phyloP scores from a whole-genome alignment of 2,888 invertebrate genomes.

The Nomada ruficornis region DNA sequence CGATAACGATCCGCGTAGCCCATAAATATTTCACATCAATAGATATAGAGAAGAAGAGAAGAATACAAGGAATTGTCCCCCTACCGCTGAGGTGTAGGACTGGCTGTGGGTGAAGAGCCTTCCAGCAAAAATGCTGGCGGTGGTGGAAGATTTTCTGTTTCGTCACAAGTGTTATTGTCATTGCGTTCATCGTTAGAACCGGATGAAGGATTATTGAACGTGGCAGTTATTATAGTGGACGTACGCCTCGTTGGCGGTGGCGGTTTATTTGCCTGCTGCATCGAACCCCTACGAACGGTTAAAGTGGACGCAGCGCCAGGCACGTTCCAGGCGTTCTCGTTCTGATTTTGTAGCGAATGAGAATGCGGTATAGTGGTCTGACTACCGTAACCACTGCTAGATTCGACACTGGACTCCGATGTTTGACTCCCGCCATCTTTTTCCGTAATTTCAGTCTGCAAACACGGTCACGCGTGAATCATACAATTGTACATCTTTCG shows the following conservation, averaged over 20 bases:
- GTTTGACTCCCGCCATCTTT: slow-evolving; percentile 81
- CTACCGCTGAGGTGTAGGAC: slow-evolving; percentile 81
- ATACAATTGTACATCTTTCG: too few species aligned
- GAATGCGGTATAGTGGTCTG: slow-evolving; percentile 88
- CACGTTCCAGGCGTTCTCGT: slow-evolving; percentile 74
- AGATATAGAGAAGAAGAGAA: not conserved
- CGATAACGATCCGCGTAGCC: not conserved
- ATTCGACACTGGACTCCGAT: slow-evolving; percentile 91
- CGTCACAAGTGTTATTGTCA: slow-evolving; percentile 75
- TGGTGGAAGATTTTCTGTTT: slow-evolving; percentile 88
- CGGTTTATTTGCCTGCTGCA: slow-evolving; percentile 89
- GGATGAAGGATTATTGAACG: slow-evolving; percentile 47
- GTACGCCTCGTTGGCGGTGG: slow-evolving; percentile 92
- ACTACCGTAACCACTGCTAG: slow-evolving; percentile 91
- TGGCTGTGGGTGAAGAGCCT: slow-evolving; percentile 81
- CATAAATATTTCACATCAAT: not conserved
- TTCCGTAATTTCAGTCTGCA: slow-evolving; percentile 81
- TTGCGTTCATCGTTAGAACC: slow-evolving; percentile 68
- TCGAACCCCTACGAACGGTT: slow-evolving; percentile 87
- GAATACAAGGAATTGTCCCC: slow-evolving; percentile 7
- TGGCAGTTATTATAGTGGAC: slow-evolving; percentile 86
- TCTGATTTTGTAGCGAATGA: slow-evolving; percentile 79
- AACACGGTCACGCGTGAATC: not conserved
- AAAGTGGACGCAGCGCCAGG: slow-evolving; percentile 75
- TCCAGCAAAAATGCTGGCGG: slow-evolving; percentile 92